Evolutionary conservation across 2,797 vertebrate genomes (phyloP), one percentile per base, ranked within the genome.

Genomic region (Xiphophorus birchmanni): DNA sequence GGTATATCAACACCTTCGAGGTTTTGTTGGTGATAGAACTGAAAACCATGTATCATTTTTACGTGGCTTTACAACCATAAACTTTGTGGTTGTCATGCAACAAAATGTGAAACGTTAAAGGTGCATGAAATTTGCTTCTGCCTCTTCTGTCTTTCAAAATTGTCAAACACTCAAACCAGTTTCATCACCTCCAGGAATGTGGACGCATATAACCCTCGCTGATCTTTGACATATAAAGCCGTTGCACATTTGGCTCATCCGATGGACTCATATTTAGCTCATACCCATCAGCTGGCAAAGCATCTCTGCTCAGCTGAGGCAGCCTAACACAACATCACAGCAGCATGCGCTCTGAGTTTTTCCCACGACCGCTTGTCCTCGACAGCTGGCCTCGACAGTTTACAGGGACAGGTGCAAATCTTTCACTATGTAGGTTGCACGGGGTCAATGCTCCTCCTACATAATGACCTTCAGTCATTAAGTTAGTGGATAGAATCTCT

Each of bases 321-420:
- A 0, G 73, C 74, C 86, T 76, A 89, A 86, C 86, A 87, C 90
- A 94, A 90, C 92, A 89, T 89, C 87, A 75, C 77, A 71, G 85
- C 37, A 18, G 50, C 58, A 76, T 74, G 29, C 77, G 32, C 79
- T 63, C 79, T 2, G 23, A 83, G 87, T 91, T 92, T 81, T 95
- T 95, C 94, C 93, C 94, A 94, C 88, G 93, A 32, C 87, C 76
- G 86, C 81, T 91, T 78, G 87, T 92, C 90, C 92, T 80, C 83
- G 8, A 90, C 93, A 94, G 93, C 93, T 94, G 94, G 81, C 82
- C 71, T 86, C 18, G 48, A 79, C 82, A 50, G 79, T 92, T 86
- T 86, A 86, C 77, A 5, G 42, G 75, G 87, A 93, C 93, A 95
- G 94, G 92, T 95, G 94, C 88, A 69, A 73, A n/a, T 85, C 87